Evolutionary conservation across 1,140 invertebrate genomes (phyloP).

Genomic region (Parasteatoda tepidariorum): DNA sequence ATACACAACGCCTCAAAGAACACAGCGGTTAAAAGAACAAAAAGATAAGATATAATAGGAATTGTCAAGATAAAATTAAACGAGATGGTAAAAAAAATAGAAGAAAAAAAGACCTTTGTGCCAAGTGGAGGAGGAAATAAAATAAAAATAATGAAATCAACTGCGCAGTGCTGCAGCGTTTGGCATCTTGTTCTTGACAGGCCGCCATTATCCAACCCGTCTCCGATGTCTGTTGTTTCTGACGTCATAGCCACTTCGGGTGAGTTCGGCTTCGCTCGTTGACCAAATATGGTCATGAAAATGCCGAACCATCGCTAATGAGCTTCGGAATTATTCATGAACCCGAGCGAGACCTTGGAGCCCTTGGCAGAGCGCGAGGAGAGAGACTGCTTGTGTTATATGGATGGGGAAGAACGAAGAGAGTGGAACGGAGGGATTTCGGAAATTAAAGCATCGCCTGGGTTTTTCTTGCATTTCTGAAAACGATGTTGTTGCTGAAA

Average conservation of each 20-base stretch:
- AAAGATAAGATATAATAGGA: background rate
- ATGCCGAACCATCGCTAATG: conserved; percentile 35
- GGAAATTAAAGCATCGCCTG: background rate
- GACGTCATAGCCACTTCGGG: conserved; percentile 49
- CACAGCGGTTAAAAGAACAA: background rate
- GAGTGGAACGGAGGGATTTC: background rate
- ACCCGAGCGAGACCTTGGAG: conserved; percentile 46
- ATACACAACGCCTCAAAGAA: background rate
- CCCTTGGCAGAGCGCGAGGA: conserved; percentile 33
- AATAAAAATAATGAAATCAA: background rate
- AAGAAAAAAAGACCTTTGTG: conserved; percentile 11
- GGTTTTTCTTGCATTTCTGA: background rate
- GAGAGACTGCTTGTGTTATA: conserved; percentile 2
- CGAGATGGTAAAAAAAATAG: background rate
- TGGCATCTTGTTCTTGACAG: conserved; percentile 44
- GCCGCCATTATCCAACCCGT: conserved; percentile 51
- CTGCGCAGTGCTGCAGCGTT: conserved; percentile 39
- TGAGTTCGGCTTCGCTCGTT: conserved; percentile 46
- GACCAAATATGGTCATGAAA: conserved; percentile 59
- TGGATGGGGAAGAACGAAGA: conserved; percentile 16
- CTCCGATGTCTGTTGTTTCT: conserved; percentile 48
- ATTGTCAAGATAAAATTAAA: conserved; percentile 14
- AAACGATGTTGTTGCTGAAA: background rate
- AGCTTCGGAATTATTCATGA: conserved; percentile 56
- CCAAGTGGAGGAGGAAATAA: background rate